These are phyloP conservation scores for Dolichallabes microphthalmus DNA, from an alignment of 2,113 vertebrate genomes.

Conservation along the genomic window DNA sequence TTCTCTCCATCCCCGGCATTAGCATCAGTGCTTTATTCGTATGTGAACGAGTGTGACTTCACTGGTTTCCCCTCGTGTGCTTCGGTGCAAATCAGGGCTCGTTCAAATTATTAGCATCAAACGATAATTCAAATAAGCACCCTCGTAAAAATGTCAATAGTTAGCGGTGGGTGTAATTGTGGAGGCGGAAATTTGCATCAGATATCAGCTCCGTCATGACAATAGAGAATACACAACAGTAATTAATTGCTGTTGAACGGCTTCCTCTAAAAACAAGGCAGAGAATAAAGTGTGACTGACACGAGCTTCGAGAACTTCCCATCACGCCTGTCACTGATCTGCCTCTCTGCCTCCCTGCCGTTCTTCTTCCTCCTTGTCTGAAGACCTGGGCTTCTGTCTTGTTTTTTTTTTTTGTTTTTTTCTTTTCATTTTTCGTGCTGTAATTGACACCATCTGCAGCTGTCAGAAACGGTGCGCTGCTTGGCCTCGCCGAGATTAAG, in stretches of 20 bases:
- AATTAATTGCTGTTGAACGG: constrained; percentile 53
- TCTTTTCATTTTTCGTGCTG: constrained; percentile 62
- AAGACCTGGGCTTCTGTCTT: constrained; percentile 24
- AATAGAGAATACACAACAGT: constrained; percentile 46
- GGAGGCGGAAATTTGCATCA: constrained; percentile 52
- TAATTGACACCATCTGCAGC: constrained; percentile 89
- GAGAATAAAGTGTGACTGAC: constrained; percentile 55
- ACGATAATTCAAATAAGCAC: constrained; percentile 53
- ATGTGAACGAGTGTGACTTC: neutral
- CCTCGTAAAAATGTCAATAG: constrained; percentile 55
- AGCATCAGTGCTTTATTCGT: neutral
- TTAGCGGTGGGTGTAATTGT: constrained; percentile 55
- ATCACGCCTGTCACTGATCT: constrained; percentile 1
- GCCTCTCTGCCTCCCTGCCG: constrained; percentile 31
- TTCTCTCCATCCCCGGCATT: neutral
- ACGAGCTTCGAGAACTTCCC: neutral
- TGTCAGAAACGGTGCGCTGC: constrained; percentile 76
- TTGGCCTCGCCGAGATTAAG: constrained; percentile 83
- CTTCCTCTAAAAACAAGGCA: constrained; percentile 41
- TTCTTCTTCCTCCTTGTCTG: constrained; percentile 10
- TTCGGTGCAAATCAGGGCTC: constrained; percentile 15
- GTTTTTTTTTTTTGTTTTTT: constrained; percentile 48
- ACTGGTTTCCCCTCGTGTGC: neutral
- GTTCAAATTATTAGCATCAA: constrained; percentile 45
- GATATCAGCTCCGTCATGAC: constrained; percentile 50